Percentiles rank a stretch among this genome's conserved stretches.
Evolutionary conservation across 2,797 vertebrate species (phyloP).

Genomic region (Acanthopagrus latus): DNA sequence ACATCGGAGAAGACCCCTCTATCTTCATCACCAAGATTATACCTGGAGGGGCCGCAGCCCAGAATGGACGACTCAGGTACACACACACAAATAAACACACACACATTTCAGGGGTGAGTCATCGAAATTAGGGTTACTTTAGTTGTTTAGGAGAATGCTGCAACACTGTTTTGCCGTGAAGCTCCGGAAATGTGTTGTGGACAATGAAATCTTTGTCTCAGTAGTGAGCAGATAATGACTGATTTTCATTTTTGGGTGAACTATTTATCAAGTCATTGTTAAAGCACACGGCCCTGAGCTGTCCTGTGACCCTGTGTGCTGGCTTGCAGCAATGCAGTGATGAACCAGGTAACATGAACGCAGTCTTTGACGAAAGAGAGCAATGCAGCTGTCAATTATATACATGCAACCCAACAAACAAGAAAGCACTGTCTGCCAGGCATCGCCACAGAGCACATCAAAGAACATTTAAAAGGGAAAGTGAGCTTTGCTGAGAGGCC

Average conservation of each 20-base stretch:
- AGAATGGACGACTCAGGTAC: slow-evolving; percentile 95
- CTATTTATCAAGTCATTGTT: neutral
- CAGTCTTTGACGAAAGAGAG: neutral
- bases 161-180: too few relatives aligned
- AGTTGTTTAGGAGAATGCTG: too few relatives aligned
- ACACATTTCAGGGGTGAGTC: neutral
- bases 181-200: too few relatives aligned
- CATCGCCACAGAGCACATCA: neutral
- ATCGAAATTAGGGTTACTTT: too few relatives aligned
- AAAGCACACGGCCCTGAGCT: neutral
- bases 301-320: too few relatives aligned
- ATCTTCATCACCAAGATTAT: slow-evolving; percentile 99
- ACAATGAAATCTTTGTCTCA: too few relatives aligned
- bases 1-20: slow-evolving; percentile 96
- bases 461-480: neutral
- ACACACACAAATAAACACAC: slow-evolving; percentile 27
- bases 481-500: neutral
- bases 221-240: too few relatives aligned
- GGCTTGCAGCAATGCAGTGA: neutral
- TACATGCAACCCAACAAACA: neutral
- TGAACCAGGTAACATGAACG: neutral
- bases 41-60: slow-evolving; percentile 94
- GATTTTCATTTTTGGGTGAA: too few relatives aligned
- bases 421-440: too few relatives aligned
- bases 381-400: neutral